Evolutionary conservation across 2,888 invertebrate genomes (phyloP).

Genomic region (Monoplex corrugatus): DNA sequence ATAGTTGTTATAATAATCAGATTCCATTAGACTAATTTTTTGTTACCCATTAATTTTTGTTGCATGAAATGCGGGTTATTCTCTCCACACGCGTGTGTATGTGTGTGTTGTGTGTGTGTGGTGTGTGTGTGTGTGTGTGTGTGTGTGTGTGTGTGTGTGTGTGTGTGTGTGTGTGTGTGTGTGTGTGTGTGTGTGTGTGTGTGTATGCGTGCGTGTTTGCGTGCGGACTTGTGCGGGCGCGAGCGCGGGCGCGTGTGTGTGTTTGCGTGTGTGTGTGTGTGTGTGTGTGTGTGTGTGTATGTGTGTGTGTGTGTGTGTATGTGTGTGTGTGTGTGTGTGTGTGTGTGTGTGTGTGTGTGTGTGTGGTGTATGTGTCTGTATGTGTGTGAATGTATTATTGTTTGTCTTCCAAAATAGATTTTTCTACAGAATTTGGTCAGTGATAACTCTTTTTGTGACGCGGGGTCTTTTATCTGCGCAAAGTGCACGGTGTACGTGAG

Average conservation of each 20-base stretch:
- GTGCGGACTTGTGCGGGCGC: not conserved
- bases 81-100: too few relatives aligned
- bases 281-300: not conserved
- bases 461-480: too few relatives aligned
- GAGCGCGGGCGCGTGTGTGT: not conserved
- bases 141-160: slow-evolving; percentile 1
- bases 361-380: not conserved
- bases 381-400: too few relatives aligned
- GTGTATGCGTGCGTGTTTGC: not conserved
- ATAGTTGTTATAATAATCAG: too few relatives aligned
- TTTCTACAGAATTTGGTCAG: too few relatives aligned
- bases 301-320: not conserved
- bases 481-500: too few relatives aligned
- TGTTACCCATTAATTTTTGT: too few relatives aligned
- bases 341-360: slow-evolving; percentile 10
- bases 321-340: not conserved
- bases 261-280: not conserved
- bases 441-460: too few relatives aligned
- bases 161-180: not conserved
- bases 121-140: not conserved
- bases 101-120: not conserved
- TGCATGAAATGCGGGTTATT: too few relatives aligned
- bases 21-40: too few relatives aligned
- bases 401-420: too few relatives aligned
- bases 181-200: not conserved